Evolutionary conservation across 2,113 vertebrate species (phyloP), one percentile per base, ranked within the genome.

Genomic region (Nyctereutes procyonoides): DNA sequence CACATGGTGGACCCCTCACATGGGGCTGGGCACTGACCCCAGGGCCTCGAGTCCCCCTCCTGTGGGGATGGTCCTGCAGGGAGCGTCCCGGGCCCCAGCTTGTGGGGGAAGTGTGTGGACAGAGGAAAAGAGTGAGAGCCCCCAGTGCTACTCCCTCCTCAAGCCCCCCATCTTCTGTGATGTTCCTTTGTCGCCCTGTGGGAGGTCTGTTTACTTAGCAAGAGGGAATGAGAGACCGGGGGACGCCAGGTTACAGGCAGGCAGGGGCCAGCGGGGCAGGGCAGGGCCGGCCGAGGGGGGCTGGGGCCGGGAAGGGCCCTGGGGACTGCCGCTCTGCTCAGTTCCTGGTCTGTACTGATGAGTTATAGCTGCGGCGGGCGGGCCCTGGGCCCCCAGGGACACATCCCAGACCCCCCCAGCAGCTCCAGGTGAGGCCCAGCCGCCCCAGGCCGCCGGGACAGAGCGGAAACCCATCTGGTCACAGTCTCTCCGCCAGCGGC

Each of bases 151-250:
- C 77, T 56, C 38, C 7, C 51, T 43, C 11, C 10, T 0, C 63
- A 58, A 28, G 26, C 38, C 30, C 69, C 90, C 87, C 84, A 43
- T 53, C 96, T 90, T 65, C 89, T 85, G 86, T 97, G 96, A 15
- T 98, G 97, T 98, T 97, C 98, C 38, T 98, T 98, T 98, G 96
- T 97, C 0, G 0, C 96, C 95, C 92, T 82, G 97, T 35, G 35
- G 96, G 95, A 43, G 97, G 95, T 98, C 98, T 98, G 96, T 98
- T 98, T 98, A 97, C 98, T 98, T 96, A 98, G 96, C 97, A 95
- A 92, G 97, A 95, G 96, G 97, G 30, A 26, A 12, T 0, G 17
- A 4, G 43, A 67, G 82, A 96, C 96, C 96, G 58, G 85, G 97
- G 93, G 97, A 95, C 96, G 0, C 92, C 94, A 69, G 95, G 35